These are phyloP conservation scores for Apostichopus japonicus DNA, from an alignment of 35 echinoderm and acorn worm genomes.

Conservation along the genomic window DNA sequence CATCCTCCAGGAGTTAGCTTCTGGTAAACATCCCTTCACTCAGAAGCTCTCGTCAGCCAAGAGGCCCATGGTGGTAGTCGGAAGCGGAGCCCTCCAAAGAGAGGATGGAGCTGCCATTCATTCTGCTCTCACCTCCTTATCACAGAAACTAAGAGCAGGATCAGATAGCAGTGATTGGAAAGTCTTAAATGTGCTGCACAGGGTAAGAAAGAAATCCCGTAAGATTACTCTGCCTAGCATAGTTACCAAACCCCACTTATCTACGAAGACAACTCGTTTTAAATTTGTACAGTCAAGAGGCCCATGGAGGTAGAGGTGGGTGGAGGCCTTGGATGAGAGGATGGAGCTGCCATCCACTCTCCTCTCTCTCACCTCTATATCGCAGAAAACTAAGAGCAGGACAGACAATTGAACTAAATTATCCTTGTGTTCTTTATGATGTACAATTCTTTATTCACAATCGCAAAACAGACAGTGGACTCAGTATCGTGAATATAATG, in stretches of 20 bases:
- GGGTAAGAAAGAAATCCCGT: conserved; percentile 58
- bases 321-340: conserved; percentile 75
- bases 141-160: conserved; percentile 68
- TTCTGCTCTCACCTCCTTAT: conserved; percentile 63
- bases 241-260: no score
- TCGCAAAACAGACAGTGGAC: no score
- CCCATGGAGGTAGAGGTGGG: conserved; percentile 87
- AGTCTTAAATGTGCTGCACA: conserved; percentile 94
- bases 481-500: no score
- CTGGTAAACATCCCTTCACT: conserved; percentile 86
- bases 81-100: conserved; percentile 90
- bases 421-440: no score
- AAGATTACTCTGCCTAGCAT: no score
- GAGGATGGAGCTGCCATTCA: conserved; percentile 89
- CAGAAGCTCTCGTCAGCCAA: conserved; percentile 76
- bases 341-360: conserved; percentile 81
- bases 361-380: conserved; percentile 57
- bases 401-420: conserved; percentile 61
- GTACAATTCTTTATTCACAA: no score
- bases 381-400: conserved; percentile 60
- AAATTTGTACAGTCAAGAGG: conserved; percentile 61
- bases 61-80: conserved; percentile 90
- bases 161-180: conserved; percentile 81
- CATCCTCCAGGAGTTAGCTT: conserved; percentile 69
- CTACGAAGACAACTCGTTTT: no score